These are phyloP conservation scores for Platysternon megacephalum DNA, from an alignment of 2,113 vertebrate genomes.

Conservation along the genomic window DNA sequence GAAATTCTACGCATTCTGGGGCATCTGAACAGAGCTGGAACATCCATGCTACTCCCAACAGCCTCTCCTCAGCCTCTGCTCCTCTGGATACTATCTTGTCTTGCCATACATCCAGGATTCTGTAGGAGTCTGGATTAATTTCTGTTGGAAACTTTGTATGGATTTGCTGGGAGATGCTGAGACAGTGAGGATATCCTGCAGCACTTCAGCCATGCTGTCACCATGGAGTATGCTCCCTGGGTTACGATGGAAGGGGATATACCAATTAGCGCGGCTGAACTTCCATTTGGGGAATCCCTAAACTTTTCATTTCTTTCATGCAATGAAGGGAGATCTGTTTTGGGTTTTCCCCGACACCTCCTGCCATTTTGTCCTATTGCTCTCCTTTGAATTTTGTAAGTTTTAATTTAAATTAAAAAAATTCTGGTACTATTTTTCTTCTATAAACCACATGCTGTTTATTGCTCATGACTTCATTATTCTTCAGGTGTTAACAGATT, in stretches of 20 bases:
- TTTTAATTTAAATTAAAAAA: neutral
- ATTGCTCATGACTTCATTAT: neutral
- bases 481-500: neutral
- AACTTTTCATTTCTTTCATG: slow-evolving; percentile 2
- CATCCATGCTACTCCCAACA: neutral
- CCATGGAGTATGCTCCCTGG: neutral
- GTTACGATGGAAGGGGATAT: slow-evolving; percentile 17
- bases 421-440: neutral
- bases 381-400: neutral
- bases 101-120: neutral
- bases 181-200: neutral
- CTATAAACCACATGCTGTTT: neutral
- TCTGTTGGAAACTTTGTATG: neutral
- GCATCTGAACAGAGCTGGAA: neutral
- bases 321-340: neutral
- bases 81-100: neutral
- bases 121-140: neutral
- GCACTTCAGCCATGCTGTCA: neutral
- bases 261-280: neutral
- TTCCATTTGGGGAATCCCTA: slow-evolving; percentile 20
- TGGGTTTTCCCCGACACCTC: neutral
- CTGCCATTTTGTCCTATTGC: neutral
- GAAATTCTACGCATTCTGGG: neutral
- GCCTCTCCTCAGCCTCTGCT: neutral
- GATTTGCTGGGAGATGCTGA: neutral